phyloP scores from a whole-genome alignment of 2,888 invertebrate genomes.

The Leucophora obtusa region DNA sequence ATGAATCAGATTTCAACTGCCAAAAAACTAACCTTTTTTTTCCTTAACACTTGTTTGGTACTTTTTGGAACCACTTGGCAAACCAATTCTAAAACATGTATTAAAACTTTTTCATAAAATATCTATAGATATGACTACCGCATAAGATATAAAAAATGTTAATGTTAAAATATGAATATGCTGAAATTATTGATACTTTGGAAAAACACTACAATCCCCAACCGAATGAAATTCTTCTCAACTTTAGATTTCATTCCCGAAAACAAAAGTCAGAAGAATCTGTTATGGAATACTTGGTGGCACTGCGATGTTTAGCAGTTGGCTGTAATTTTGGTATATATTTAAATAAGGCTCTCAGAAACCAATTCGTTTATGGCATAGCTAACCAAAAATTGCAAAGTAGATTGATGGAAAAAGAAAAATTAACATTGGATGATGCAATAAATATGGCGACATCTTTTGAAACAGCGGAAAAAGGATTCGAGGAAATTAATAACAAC shows the following conservation, averaged over 20 bases:
- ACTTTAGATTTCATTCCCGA: constrained; percentile 20
- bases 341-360: constrained; percentile 32
- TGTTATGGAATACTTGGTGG: background rate
- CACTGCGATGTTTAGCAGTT: background rate
- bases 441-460: background rate
- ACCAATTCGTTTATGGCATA: constrained; percentile 42
- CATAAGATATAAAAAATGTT: too few species aligned
- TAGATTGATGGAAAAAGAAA: constrained; percentile 7
- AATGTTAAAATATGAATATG: too few species aligned
- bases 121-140: too few species aligned
- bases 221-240: too few species aligned
- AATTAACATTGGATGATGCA: constrained; percentile 21
- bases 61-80: too few species aligned
- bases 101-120: too few species aligned
- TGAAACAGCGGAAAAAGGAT: constrained; percentile 25
- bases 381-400: constrained; percentile 5
- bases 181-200: too few species aligned
- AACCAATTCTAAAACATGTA: too few species aligned
- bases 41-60: too few species aligned
- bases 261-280: constrained; percentile 12
- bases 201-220: too few species aligned
- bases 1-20: too few species aligned
- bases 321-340: constrained; percentile 30
- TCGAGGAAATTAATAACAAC: constrained; percentile 9
- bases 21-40: too few species aligned